phyloP scores from a whole-genome alignment of 2,888 invertebrate species.

The Hyles lineata region DNA sequence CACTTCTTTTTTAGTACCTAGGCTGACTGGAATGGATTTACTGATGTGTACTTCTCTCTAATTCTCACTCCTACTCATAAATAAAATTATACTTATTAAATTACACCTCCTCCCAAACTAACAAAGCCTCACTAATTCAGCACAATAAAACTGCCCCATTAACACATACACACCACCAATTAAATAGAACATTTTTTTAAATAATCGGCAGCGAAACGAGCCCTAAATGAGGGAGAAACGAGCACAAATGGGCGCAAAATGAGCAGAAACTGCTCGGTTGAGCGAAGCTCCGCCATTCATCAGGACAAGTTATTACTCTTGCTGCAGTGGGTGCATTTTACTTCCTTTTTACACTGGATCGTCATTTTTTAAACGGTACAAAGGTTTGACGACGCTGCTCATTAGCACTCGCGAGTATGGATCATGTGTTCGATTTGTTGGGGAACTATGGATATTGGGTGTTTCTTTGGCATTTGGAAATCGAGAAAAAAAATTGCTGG shows the following conservation, averaged over 20 bases:
- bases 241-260: constrained; percentile 32
- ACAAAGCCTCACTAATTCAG: background rate
- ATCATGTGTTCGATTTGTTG: background rate
- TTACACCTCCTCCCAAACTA: background rate
- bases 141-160: background rate
- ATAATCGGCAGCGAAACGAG: constrained; percentile 32
- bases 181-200: background rate
- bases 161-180: background rate
- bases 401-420: background rate
- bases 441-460: background rate
- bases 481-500: background rate
- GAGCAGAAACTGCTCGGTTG: constrained; percentile 26
- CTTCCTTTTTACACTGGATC: background rate
- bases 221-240: constrained; percentile 32
- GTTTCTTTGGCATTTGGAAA: background rate
- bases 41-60: too few species aligned
- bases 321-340: constrained; percentile 17
- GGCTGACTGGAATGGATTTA: too few species aligned
- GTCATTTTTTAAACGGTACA: constrained; percentile 2
- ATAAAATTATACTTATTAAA: background rate
- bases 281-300: constrained; percentile 11
- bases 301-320: constrained; percentile 31
- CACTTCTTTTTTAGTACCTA: too few species aligned
- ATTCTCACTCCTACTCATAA: too few species aligned
- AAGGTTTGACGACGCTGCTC: constrained; percentile 1